Base-by-base conservation (phyloP, 2,888 invertebrate species). In the Catonia carolina region DNA sequence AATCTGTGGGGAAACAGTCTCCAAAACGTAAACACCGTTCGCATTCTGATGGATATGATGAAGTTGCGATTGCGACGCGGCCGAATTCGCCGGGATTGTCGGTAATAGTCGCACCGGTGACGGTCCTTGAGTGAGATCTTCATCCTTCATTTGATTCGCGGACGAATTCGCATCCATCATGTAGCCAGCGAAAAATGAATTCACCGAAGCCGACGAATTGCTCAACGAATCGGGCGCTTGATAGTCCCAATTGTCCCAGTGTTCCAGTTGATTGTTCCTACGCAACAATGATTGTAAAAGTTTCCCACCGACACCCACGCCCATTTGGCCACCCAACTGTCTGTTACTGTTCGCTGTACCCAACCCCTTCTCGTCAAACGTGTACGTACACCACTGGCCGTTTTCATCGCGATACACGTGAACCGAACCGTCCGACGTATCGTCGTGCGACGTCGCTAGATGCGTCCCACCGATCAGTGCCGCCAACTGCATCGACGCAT, bases 331-430 rank as follows among this genome's bases (percentile, higher is more conserved):
- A 1, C 41, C 33, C 6, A 50, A 23, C 10, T 52, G 53, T n/a
- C 53, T 15, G 8, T 22, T 18, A 2, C 53, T 47, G 22, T 51
- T 52, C 6, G 58, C 58, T 14, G 53, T 58, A 2, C 50, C 49
- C n/a, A 47, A 33, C 1, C 58, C 58, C 64, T 85, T 85, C 66
- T 89, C 88, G 66, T 90, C 88, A 69, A 93, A 92, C 0, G 89
- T 88, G 67, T 88, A 88, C 0, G 89, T 87, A 74, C 89, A 81
- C 88, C 90, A 91, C 67, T 89, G 86, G 39, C 89, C 90, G 66
- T 83, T 82, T 69, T 91, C 90, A 67, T 92, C 91, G 71, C 86
- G 82, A 22, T 23, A 64, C 17, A 62, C 59, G 71, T 92, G 91
- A 37, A 89, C 85, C 1, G 90, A 87, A 10, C 89, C 90, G 66